phyloP scores from a whole-genome alignment of 92 coral and sea anemone species.

The Anthopleura xanthogrammica region DNA sequence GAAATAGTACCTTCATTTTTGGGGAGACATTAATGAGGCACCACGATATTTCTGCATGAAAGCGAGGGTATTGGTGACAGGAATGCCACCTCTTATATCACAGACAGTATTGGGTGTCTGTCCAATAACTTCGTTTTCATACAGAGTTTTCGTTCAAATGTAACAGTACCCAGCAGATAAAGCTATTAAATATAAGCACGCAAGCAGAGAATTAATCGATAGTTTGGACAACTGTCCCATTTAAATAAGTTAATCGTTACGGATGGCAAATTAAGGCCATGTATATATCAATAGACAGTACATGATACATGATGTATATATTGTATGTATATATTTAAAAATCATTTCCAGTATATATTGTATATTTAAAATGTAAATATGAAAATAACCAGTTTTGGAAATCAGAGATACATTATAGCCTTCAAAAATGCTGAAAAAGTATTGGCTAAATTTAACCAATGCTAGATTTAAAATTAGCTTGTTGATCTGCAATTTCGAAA shows the following conservation, averaged over 20 bases:
- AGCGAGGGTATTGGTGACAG: background rate
- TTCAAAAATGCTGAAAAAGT: background rate
- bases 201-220: conserved; percentile 28
- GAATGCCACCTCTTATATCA: background rate
- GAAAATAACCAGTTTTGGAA: conserved; percentile 6
- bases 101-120: background rate
- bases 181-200: conserved; percentile 14
- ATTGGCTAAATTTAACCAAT: background rate
- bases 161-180: conserved; percentile 6
- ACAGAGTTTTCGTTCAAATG: background rate
- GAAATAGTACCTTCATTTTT: background rate
- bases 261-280: conserved; percentile 1
- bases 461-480: background rate
- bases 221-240: conserved; percentile 7
- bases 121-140: background rate
- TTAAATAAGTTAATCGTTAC: conserved; percentile 15
- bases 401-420: background rate
- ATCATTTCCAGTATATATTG: conserved; percentile 5
- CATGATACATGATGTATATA: conserved; percentile 18
- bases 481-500: background rate
- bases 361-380: background rate
- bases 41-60: background rate
- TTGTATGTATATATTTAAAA: background rate
- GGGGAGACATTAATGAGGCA: background rate
- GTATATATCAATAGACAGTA: conserved; percentile 1